Conservation (phyloP, 2,888 invertebrate species). For the Stenodema calcarata region DNA sequence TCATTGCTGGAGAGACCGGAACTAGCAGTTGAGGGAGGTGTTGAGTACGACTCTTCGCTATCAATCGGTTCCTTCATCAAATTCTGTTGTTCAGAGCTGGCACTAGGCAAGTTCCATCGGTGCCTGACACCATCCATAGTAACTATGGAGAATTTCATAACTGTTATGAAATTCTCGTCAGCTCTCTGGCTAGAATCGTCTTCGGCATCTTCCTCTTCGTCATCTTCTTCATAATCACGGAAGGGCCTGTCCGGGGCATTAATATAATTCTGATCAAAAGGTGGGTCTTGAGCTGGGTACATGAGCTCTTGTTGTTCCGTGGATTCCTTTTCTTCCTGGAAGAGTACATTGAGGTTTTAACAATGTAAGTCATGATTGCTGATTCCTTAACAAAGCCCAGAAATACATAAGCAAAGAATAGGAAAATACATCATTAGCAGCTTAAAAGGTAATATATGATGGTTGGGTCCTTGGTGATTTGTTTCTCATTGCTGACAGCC, state of each 20-base stretch:
- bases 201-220: not conserved
- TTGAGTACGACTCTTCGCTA: not conserved
- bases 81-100: constrained; percentile 13
- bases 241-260: not conserved
- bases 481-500: no score
- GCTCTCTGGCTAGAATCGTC: not conserved
- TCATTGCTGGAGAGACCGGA: not conserved
- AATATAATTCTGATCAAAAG: not conserved
- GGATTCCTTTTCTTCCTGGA: not conserved
- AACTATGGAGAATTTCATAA: no score
- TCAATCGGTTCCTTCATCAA: constrained; percentile 29
- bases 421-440: no score
- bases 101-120: not conserved
- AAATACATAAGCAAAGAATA: no score
- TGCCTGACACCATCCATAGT: constrained; percentile 23
- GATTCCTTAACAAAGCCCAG: no score
- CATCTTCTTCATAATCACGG: constrained; percentile 10
- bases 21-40: not conserved
- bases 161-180: constrained; percentile 1
- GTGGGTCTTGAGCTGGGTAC: not conserved
- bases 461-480: no score
- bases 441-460: no score
- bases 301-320: not conserved
- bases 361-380: no score
- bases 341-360: not conserved